Evolutionary conservation across 2,888 invertebrate genomes (phyloP).

Genomic region (Agrochola lychnidis): DNA sequence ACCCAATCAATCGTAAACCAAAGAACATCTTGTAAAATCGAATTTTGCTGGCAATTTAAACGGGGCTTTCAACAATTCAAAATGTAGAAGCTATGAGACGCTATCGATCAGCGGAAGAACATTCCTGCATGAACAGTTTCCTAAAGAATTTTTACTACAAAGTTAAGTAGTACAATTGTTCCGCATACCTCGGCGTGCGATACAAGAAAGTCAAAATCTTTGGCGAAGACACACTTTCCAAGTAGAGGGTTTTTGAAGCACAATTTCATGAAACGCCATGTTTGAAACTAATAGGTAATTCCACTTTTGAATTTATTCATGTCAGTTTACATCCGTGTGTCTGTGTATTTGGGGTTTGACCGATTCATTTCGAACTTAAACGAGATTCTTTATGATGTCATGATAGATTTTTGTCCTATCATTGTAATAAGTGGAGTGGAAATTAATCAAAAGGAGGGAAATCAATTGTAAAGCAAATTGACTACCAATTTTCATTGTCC

Average conservation of each 20-base stretch:
- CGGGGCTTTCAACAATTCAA: neutral
- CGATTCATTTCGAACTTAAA: neutral
- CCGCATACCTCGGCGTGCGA: slow-evolving; percentile 46
- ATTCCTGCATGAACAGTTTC: slow-evolving; percentile 40
- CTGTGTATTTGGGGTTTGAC: neutral
- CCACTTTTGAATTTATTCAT: no score
- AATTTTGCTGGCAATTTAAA: neutral
- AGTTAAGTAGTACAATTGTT: slow-evolving; percentile 28
- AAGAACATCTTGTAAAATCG: neutral
- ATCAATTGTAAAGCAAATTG: neutral
- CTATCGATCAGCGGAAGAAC: slow-evolving; percentile 32
- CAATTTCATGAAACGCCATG: no score
- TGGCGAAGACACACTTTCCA: slow-evolving; percentile 8
- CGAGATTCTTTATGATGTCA: neutral
- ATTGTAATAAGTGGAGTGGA: neutral
- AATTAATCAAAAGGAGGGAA: no score
- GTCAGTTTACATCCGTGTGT: neutral
- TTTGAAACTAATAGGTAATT: neutral
- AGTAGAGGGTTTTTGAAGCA: neutral
- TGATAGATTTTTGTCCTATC: neutral
- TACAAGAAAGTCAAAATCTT: slow-evolving; percentile 25
- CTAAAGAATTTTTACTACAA: slow-evolving; percentile 43
- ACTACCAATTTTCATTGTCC: neutral
- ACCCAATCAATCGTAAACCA: neutral
- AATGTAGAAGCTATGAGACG: slow-evolving; percentile 15